Base-by-base conservation (phyloP, 2,797 vertebrate genomes). In the Etheostoma perlongum region DNA sequence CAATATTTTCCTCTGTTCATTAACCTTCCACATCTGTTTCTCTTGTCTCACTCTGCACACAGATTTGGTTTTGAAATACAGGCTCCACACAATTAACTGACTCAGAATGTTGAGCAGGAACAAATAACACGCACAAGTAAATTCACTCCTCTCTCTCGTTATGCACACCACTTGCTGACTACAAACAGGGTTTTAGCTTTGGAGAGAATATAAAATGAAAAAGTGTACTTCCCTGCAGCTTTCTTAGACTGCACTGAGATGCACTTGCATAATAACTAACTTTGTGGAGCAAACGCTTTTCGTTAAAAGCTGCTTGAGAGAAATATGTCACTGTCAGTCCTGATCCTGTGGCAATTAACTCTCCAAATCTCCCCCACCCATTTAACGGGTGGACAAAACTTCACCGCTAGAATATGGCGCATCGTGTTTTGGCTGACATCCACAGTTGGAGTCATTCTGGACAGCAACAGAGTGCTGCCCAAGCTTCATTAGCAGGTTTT, bases 21-120 rank as follows among this genome's bases (percentile, higher is more conserved):
- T 85, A 89, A 74, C 74, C 66, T 54, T 60, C 78, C 73, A 82
- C 85, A 85, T 92, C 89, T 88, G 84, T 51, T 85, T 67, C 49
- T 60, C 44, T 36, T 10, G 58, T 54, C 75, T 60, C 68, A 23
- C 60, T 84, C 16, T 44, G 63, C 30, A 0, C 64, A 15, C 70
- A 36, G 30, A 70, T 78, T 70, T 55, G 8, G 21, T 79, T 87
- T 70, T 85, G 36, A 85, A 74, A 81, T 54, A 59, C 57, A 47
- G 0, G 6, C 33, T 59, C 63, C 69, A 44, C 30, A 7, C 68
- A 72, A 79, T 79, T 67, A 82, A 74, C 53, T 4, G 40, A 27
- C 52, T 80, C 16, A 33, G 47, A 23, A 67, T 25, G 67, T 85
- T 44, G 18, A 69, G 49, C 21, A 60, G 48, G 36, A 76, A 73